These are phyloP conservation scores for Crocallis elinguaria DNA, from an alignment of 2,888 invertebrate genomes.

Conservation along the genomic window DNA sequence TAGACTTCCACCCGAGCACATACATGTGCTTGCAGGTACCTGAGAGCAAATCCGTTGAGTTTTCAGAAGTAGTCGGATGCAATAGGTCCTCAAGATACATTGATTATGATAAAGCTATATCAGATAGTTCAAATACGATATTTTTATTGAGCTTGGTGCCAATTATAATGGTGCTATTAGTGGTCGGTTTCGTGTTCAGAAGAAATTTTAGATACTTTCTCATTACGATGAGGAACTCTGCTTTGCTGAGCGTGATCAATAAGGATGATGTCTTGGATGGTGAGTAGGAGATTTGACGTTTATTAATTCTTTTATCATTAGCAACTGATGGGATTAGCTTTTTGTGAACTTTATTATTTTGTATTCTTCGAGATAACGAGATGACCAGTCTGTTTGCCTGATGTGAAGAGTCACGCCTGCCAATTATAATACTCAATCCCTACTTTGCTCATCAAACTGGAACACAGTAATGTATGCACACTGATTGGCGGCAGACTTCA, in stretches of 20 bases:
- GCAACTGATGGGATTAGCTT: too few relatives aligned
- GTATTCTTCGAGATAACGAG: too few relatives aligned
- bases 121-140: slow-evolving; percentile 38
- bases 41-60: slow-evolving; percentile 42
- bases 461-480: too few relatives aligned
- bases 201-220: slow-evolving; percentile 86
- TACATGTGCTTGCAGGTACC: slow-evolving; percentile 56
- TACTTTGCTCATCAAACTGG: too few relatives aligned
- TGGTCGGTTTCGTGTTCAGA: slow-evolving; percentile 55
- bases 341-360: too few relatives aligned
- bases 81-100: slow-evolving; percentile 36
- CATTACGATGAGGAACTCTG: slow-evolving; percentile 84
- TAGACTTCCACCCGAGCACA: slow-evolving; percentile 49
- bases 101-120: slow-evolving; percentile 39
- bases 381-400: too few relatives aligned
- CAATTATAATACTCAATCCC: too few relatives aligned
- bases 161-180: slow-evolving; percentile 46
- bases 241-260: slow-evolving; percentile 81
- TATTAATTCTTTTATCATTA: neutral
- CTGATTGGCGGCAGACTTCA: too few relatives aligned
- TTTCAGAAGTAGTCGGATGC: slow-evolving; percentile 51
- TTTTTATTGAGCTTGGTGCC: slow-evolving; percentile 52
- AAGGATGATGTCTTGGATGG: slow-evolving; percentile 64
- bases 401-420: too few relatives aligned
- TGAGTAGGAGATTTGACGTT: slow-evolving; percentile 50